Evolutionary conservation across 2,113 vertebrate species (phyloP).

Genomic region (Ictalurus furcatus): DNA sequence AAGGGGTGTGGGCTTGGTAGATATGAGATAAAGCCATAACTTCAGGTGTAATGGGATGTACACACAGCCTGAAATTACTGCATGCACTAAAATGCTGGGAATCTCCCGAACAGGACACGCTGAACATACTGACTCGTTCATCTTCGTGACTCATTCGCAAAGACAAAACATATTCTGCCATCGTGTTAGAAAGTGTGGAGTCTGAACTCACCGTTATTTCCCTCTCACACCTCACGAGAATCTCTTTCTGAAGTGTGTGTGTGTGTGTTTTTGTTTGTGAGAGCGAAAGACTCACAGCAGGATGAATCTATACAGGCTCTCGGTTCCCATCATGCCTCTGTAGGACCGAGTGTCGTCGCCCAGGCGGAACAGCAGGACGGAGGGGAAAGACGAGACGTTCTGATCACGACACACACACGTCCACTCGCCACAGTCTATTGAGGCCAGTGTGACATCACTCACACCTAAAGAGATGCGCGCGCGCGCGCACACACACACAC

Average conservation of each 20-base stretch:
- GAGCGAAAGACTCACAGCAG: constrained; percentile 76
- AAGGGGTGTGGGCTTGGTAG: too few species aligned
- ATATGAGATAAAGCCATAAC: neutral
- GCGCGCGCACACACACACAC: constrained; percentile 51
- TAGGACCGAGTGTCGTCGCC: constrained; percentile 69
- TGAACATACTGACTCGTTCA: neutral
- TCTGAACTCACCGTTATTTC: neutral
- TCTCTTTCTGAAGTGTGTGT: neutral
- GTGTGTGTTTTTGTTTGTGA: neutral
- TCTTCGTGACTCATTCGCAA: neutral
- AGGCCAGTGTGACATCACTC: constrained; percentile 69
- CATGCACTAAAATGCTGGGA: neutral
- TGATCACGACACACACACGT: constrained; percentile 77
- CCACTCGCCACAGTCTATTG: constrained; percentile 89
- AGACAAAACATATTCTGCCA: neutral
- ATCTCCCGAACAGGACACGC: neutral
- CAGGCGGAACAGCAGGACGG: constrained; percentile 74
- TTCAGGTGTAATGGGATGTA: neutral
- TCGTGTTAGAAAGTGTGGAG: neutral
- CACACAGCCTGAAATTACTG: neutral
- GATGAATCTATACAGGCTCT: constrained; percentile 83
- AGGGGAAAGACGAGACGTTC: constrained; percentile 82
- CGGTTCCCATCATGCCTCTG: constrained; percentile 80
- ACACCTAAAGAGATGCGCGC: constrained; percentile 52
- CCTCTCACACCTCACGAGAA: neutral